phyloP scores from a whole-genome alignment of 2,888 invertebrate genomes.

The Fragum whitleyi region DNA sequence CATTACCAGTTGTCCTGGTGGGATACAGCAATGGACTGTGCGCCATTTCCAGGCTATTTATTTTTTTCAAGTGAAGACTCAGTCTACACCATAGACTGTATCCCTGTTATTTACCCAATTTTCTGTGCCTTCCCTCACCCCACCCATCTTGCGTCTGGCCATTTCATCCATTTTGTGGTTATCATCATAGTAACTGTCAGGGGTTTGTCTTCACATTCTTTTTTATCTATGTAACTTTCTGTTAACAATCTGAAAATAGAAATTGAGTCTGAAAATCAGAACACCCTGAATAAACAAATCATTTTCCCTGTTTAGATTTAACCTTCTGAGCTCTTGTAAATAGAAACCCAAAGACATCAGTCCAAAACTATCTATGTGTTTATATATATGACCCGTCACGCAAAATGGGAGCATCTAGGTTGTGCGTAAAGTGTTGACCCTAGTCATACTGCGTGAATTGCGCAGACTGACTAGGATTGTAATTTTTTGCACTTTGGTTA shows the following conservation, averaged over 20 bases:
- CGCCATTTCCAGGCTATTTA: not conserved
- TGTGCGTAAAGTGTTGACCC: too few species aligned
- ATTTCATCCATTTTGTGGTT: not conserved
- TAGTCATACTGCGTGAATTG: too few species aligned
- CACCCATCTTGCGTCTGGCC: not conserved
- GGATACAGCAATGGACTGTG: slow-evolving; percentile 21
- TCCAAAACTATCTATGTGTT: too few species aligned
- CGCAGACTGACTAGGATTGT: too few species aligned
- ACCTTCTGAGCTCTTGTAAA: too few species aligned
- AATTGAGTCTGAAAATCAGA: slow-evolving; percentile 18
- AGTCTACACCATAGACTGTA: not conserved
- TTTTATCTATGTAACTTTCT: slow-evolving; percentile 10
- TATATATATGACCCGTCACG: too few species aligned
- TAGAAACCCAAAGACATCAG: too few species aligned
- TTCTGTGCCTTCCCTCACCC: not conserved
- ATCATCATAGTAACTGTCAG: not conserved
- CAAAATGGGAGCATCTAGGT: too few species aligned
- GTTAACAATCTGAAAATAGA: slow-evolving; percentile 9
- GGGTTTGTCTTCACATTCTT: not conserved
- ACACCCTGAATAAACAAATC: slow-evolving; percentile 17
- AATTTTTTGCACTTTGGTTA: too few species aligned
- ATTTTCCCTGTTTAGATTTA: not conserved
- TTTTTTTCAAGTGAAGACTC: not conserved
- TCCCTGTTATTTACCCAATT: too few species aligned
- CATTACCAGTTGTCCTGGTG: slow-evolving; percentile 28